Conservation (phyloP, 2,797 vertebrate genomes). For the Poecilia velifera region DNA sequence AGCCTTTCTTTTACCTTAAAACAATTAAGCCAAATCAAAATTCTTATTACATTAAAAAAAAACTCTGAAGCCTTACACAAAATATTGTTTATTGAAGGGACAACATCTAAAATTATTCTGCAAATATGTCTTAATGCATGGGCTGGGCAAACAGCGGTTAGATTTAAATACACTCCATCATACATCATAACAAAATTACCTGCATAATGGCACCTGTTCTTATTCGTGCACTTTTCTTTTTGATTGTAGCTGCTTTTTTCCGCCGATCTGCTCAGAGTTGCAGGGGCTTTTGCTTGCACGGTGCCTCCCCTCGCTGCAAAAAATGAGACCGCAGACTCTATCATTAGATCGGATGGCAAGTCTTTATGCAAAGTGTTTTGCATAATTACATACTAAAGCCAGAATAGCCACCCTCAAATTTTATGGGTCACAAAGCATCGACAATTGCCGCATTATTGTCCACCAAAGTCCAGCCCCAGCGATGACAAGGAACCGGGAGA, state of each 20-base stretch:
- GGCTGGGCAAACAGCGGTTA: slow-evolving; percentile 33
- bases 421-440: slow-evolving; percentile 99
- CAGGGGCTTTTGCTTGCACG: slow-evolving; percentile 79
- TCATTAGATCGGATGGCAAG: slow-evolving; percentile 99
- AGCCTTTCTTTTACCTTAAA: not conserved
- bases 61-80: not conserved
- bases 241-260: slow-evolving; percentile 85
- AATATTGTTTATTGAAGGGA: not conserved
- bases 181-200: slow-evolving; percentile 64
- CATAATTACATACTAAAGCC: slow-evolving; percentile 99
- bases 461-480: slow-evolving; percentile 92
- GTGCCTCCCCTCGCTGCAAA: slow-evolving; percentile 82
- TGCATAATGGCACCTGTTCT: slow-evolving; percentile 64
- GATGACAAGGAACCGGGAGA: slow-evolving; percentile 81
- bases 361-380: slow-evolving; percentile 99
- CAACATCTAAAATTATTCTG: not conserved
- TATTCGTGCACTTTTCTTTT: slow-evolving; percentile 83
- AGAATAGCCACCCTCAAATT: slow-evolving; percentile 99
- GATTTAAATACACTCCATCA: slow-evolving; percentile 40
- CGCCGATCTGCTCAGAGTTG: slow-evolving; percentile 78
- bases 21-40: not conserved
- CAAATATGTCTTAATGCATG: slow-evolving; percentile 9
- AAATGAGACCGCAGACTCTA: slow-evolving; percentile 93
- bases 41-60: not conserved
- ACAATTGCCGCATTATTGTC: slow-evolving; percentile 99